phyloP scores from a whole-genome alignment of 2,888 invertebrate species.

The Autographa gamma region DNA sequence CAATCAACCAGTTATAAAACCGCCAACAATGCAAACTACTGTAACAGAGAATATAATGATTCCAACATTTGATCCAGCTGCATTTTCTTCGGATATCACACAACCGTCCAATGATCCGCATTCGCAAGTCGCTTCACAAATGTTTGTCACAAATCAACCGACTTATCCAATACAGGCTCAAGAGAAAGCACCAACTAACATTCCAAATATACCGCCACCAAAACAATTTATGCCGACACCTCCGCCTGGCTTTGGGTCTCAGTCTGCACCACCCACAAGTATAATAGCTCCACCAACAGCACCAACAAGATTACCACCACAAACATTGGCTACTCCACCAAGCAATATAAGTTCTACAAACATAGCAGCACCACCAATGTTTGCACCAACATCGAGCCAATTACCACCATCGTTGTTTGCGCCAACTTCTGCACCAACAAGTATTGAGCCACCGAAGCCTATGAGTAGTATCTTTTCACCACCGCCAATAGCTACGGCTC shows the following conservation, averaged over 20 bases:
- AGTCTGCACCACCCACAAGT: conserved; percentile 21
- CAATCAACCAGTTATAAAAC: conserved; percentile 76
- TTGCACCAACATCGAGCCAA: conserved; percentile 26
- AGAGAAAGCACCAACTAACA: conserved; percentile 15
- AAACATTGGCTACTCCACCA: conserved; percentile 20
- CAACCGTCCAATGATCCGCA: conserved; percentile 29
- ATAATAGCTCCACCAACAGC: conserved; percentile 25
- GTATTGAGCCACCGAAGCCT: conserved; percentile 15
- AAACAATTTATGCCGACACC: conserved; percentile 32
- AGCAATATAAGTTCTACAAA: conserved; percentile 11
- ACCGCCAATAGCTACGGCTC: not conserved
- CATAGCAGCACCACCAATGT: conserved; percentile 34
- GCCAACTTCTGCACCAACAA: conserved; percentile 21
- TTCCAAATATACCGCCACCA: conserved; percentile 24
- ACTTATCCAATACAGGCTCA: conserved; percentile 9
- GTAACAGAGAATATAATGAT: conserved; percentile 74
- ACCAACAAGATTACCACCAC: conserved; percentile 17
- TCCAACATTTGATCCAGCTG: conserved; percentile 62
- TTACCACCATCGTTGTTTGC: conserved; percentile 29
- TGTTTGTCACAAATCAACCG: conserved; percentile 22
- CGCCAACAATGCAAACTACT: conserved; percentile 59
- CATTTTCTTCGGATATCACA: conserved; percentile 22
- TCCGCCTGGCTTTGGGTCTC: conserved; percentile 25
- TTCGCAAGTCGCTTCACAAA: conserved; percentile 25
- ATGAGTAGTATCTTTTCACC: conserved; percentile 24